phyloP scores from a whole-genome alignment of 2,888 invertebrate species.

The Thymelicus lineola region DNA sequence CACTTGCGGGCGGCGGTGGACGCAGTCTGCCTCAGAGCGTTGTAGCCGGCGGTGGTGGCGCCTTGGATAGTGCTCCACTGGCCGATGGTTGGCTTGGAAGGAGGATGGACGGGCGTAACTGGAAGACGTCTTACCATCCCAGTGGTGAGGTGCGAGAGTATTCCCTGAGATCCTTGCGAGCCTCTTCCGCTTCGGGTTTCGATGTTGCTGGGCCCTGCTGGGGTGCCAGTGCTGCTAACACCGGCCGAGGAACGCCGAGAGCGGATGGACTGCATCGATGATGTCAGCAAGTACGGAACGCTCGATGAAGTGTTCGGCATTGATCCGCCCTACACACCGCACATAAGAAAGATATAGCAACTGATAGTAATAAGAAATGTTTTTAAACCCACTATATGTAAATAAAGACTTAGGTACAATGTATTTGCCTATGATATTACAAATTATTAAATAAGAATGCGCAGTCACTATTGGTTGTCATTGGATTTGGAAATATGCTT shows the following conservation, averaged over 20 bases:
- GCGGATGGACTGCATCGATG: conserved; percentile 85
- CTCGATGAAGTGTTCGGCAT: conserved; percentile 96
- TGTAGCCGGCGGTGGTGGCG: conserved; percentile 82
- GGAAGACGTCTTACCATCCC: conserved; percentile 96
- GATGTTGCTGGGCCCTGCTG: conserved; percentile 60
- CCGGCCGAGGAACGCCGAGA: conserved; percentile 89
- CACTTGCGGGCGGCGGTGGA: conserved; percentile 88
- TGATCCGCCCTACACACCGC: conserved; percentile 89
- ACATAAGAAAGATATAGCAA: conserved; percentile 30
- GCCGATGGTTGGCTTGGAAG: conserved; percentile 72
- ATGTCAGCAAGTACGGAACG: conserved; percentile 93
- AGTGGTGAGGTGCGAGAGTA: conserved; percentile 91
- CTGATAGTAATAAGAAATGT: neutral
- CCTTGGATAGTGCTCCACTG: conserved; percentile 81
- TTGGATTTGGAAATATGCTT: too few species aligned
- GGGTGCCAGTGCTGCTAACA: conserved; percentile 73
- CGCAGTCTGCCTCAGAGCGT: conserved; percentile 76
- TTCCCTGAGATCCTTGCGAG: conserved; percentile 26
- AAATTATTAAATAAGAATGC: too few species aligned
- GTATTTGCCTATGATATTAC: too few species aligned
- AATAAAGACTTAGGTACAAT: conserved; percentile 40
- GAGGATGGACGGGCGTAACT: conserved; percentile 36
- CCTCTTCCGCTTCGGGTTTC: neutral
- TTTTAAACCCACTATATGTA: conserved; percentile 15
- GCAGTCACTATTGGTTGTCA: too few species aligned